Evolutionary conservation across 2,888 invertebrate genomes (phyloP), one percentile per base, ranked within the genome.

Genomic region (Eupeodes luniger): DNA sequence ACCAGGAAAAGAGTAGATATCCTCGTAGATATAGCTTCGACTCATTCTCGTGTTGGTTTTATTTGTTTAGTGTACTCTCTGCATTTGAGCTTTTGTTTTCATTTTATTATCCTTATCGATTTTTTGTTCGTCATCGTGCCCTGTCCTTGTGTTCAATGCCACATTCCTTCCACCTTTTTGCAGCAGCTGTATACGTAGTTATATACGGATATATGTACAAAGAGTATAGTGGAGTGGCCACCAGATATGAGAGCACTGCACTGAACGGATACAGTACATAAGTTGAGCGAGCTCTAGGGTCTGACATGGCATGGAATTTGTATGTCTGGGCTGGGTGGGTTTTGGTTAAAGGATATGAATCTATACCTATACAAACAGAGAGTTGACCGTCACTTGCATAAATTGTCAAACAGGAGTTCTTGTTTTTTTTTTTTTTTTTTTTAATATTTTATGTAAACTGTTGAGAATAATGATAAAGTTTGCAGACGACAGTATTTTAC

Each of bases 81-180:
- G 72, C 67, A 53, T 59, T 55, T 61, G 40, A 14, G 51, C 62
- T 76, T 70, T 79, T 75, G 62, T 70, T 85, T 57, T 75, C 57
- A 66, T 79, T 87, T 80, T 79, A 34, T 83, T 79, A 64, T 59
- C 76, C 75, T 66, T 72, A 87, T 87, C 76, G 87, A 87, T 87
- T 87, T 87, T 87, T 83, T 82, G 76, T 57, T 27, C 72, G 40
- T 40, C 40, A 40, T 40, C 40, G 27, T 72, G 57, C 55, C 64
- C 69, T 80, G 84, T 84, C 87, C 87, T 87, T 87, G 84, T 83
- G 66, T 74, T 80, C 87, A 87, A 87, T 87, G 87, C 76, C 87
- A 86, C 47, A 67, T 67, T 49, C 51, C 34, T 55, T 40, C 57
- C 34, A 34, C 62, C 67, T 40, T 79, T 78, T 34, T 12, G 5